Conservation (phyloP, 2,797 vertebrate genomes). For the Prunella strophiata region DNA sequence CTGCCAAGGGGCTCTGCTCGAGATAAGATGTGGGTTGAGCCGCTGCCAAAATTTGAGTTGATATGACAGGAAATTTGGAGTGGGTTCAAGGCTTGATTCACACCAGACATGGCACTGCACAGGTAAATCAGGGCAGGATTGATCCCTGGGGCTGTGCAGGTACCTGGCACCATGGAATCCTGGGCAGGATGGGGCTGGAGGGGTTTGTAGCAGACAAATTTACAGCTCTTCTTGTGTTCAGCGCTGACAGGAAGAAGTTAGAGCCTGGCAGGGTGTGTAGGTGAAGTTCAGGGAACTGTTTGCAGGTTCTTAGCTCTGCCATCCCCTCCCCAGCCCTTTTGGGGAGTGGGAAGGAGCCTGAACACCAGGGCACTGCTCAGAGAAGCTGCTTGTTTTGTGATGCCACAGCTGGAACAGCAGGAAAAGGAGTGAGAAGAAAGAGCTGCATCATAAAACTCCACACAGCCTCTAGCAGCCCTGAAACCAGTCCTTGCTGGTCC, state of each 20-base stretch:
- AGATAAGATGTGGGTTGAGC: slow-evolving; percentile 65
- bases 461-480: not conserved
- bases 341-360: not conserved
- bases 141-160: not conserved
- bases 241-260: fast-evolving
- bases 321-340: not conserved
- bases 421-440: not conserved
- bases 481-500: not conserved
- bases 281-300: not conserved
- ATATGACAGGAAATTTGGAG: slow-evolving; percentile 57
- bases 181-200: not conserved
- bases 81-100: not conserved
- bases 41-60: slow-evolving; percentile 49
- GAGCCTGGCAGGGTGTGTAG: not conserved
- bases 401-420: not conserved
- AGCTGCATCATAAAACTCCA: not conserved
- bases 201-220: not conserved
- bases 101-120: not conserved
- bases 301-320: not conserved
- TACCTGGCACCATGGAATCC: not conserved
- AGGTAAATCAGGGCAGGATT: slow-evolving; percentile 3
- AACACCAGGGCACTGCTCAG: not conserved
- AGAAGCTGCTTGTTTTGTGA: not conserved
- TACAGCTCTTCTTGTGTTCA: not conserved
- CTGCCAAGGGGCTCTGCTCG: slow-evolving; percentile 66